Percentiles rank a stretch among this genome's conserved stretches.
phyloP scores from a whole-genome alignment of 1,140 invertebrate species.

The Amyelois transitella region DNA sequence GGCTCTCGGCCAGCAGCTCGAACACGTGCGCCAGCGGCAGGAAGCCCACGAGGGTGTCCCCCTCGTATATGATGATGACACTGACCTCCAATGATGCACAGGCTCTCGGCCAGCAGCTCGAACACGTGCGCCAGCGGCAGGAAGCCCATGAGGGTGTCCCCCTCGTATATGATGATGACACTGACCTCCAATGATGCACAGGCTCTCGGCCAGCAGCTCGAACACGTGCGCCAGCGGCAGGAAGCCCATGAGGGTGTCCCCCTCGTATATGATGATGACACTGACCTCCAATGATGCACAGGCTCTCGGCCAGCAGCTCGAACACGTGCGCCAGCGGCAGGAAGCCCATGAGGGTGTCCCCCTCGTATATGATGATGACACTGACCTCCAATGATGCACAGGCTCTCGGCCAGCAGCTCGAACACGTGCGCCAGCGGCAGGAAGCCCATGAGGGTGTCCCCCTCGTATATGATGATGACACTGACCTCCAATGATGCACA shows the following conservation, averaged over 20 bases:
- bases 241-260: constrained; percentile 95
- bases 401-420: constrained; percentile 89
- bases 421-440: constrained; percentile 98
- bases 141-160: constrained; percentile 95
- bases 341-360: constrained; percentile 95
- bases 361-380: constrained; percentile 69
- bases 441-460: constrained; percentile 95
- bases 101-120: constrained; percentile 89
- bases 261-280: constrained; percentile 69
- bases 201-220: constrained; percentile 89
- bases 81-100: constrained; percentile 78
- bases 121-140: constrained; percentile 98
- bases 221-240: constrained; percentile 98
- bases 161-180: constrained; percentile 69
- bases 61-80: constrained; percentile 69
- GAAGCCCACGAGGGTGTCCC: constrained; percentile 95
- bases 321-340: constrained; percentile 98
- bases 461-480: constrained; percentile 69
- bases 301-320: constrained; percentile 89
- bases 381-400: constrained; percentile 78
- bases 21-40: constrained; percentile 98
- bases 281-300: constrained; percentile 79
- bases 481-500: constrained; percentile 78
- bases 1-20: constrained; percentile 89
- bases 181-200: constrained; percentile 79